A percentile compares a stretch with the other conserved stretches of the same genome.
phyloP scores from a whole-genome alignment of 2,797 vertebrate genomes.

The Enteromius afrohamiltoni region DNA sequence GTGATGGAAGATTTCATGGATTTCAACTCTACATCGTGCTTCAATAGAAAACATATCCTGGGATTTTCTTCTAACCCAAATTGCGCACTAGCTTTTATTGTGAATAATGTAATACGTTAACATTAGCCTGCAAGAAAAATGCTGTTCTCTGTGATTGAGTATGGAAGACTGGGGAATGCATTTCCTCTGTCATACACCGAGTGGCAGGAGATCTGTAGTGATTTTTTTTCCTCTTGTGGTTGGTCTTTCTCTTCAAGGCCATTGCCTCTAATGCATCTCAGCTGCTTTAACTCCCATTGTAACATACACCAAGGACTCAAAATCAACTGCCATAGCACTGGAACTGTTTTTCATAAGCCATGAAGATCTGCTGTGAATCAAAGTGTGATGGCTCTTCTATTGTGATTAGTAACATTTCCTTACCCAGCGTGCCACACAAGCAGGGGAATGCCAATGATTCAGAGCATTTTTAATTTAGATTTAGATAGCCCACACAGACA shows the following conservation, averaged over 20 bases:
- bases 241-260: slow-evolving; percentile 79
- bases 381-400: slow-evolving; percentile 73
- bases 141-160: not conserved
- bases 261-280: slow-evolving; percentile 81
- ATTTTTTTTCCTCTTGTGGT: slow-evolving; percentile 79
- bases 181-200: slow-evolving; percentile 72
- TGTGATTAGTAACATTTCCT: slow-evolving; percentile 82
- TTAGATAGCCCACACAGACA: slow-evolving; percentile 30
- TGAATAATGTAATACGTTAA: slow-evolving; percentile 1
- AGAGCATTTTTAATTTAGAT: slow-evolving; percentile 59
- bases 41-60: not conserved
- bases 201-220: slow-evolving; percentile 76
- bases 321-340: slow-evolving; percentile 69
- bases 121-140: not conserved
- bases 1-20: slow-evolving; percentile 10
- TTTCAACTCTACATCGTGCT: not conserved
- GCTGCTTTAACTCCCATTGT: slow-evolving; percentile 79
- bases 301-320: slow-evolving; percentile 72
- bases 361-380: slow-evolving; percentile 80
- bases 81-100: not conserved
- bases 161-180: slow-evolving; percentile 59
- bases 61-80: slow-evolving; percentile 14
- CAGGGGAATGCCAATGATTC: slow-evolving; percentile 51
- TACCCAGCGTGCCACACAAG: slow-evolving; percentile 58
- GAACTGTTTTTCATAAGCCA: slow-evolving; percentile 81